These are phyloP conservation scores for Spheniscus mendiculus DNA, from an alignment of 2,113 vertebrate species.

Conservation along the genomic window DNA sequence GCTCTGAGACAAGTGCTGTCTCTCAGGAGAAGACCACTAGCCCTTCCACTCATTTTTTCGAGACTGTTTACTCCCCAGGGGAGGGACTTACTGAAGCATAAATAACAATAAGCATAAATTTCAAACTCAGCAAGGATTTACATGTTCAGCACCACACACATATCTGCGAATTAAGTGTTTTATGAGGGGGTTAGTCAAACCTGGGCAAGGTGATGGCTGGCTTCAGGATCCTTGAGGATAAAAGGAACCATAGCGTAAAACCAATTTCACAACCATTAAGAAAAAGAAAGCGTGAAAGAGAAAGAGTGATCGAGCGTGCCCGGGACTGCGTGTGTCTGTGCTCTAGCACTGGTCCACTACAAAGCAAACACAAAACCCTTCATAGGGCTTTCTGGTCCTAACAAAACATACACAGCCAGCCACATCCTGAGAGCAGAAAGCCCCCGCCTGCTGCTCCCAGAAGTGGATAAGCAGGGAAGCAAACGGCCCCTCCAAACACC, in stretches of 20 bases:
- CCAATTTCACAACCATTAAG: neutral
- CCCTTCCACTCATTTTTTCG: neutral
- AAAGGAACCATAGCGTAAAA: neutral
- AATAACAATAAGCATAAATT: neutral
- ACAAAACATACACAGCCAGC: neutral
- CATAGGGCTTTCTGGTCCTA: neutral
- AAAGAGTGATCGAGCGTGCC: rapidly evolving
- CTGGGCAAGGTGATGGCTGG: neutral
- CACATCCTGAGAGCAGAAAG: neutral
- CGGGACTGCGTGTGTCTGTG: neutral
- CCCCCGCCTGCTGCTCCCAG: neutral
- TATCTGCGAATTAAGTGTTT: neutral
- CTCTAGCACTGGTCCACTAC: neutral
- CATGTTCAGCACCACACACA: neutral
- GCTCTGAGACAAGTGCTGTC: neutral
- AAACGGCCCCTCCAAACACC: neutral
- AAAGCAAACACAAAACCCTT: neutral
- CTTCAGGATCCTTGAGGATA: neutral
- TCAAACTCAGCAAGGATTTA: neutral
- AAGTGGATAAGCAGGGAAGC: neutral
- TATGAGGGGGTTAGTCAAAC: neutral
- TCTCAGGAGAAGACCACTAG: neutral
- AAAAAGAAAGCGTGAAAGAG: neutral
- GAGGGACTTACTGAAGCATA: neutral
- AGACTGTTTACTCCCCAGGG: neutral